Evolutionary conservation across 2,797 vertebrate species (phyloP), one percentile per base, ranked within the genome.

Genomic region (Toxotes lorentzi): DNA sequence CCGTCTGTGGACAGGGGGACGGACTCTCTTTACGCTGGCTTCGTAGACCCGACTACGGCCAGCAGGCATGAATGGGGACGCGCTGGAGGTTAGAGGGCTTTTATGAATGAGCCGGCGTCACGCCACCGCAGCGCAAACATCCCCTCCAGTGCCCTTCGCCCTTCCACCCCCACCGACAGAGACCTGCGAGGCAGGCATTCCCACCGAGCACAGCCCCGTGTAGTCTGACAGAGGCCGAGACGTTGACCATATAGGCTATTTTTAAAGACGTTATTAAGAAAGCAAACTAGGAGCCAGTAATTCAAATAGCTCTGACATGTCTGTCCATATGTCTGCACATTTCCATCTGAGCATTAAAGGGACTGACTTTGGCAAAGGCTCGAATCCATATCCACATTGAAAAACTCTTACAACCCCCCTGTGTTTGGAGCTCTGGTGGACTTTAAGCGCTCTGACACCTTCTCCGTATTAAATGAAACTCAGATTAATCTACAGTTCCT

Each of bases 21-120:
- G 41, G 11, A 51, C 56, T 4, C 47, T 14, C 2, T 59, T 57
- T 4, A 12, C 23, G 58, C 65, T 24, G 73, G 32, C 68, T 23
- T 2, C 10, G 19, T 0, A 2, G 21, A 66, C 72, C 60, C 21
- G 47, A 73, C 50, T 47, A 3, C 76, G 76, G 58, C 81, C 84
- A n/a, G 68, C 70, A 82, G 78, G 73, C 89, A 92, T 96, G 96
- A 97, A 96, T 96, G 95, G 93, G 83, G 94, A 91, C 86, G 80
- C 90, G 91, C 95, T 89, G 91, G 94, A 95, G 93, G 94, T 95
- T 94, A 93, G 93, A 89, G 92, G 86, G 94, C 93, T 95, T 98
- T 98, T 98, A 97, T 99, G 97, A 99, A 99, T 98, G 97, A 96
- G 92, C 69, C 92, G 89, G 93, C 92, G 93, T 96, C 96, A 96